Evolutionary conservation across 2,113 vertebrate genomes (phyloP).

Genomic region (Sylvietta virens): DNA sequence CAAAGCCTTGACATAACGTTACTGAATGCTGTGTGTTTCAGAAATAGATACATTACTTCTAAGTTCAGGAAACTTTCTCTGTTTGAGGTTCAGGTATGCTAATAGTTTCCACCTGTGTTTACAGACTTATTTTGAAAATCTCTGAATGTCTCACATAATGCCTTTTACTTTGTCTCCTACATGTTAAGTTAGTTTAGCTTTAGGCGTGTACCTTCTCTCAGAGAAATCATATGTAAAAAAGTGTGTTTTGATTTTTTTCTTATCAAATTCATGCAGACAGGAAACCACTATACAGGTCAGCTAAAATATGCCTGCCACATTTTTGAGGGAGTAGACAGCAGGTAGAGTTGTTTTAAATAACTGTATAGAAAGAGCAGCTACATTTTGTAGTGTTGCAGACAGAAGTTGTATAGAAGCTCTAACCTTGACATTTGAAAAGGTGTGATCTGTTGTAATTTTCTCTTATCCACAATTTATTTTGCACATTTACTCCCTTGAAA

Average conservation of each 20-base stretch:
- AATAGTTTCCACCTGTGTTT: not conserved
- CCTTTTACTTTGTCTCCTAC: not conserved
- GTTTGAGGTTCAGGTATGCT: not conserved
- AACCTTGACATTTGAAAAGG: not conserved
- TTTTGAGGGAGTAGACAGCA: not conserved
- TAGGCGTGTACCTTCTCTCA: not conserved
- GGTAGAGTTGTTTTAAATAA: not conserved
- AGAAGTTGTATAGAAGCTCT: not conserved
- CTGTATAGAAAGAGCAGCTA: not conserved
- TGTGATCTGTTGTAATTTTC: not conserved
- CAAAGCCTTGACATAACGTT: not conserved
- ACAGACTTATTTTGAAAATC: not conserved
- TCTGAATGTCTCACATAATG: not conserved
- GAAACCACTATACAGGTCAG: not conserved
- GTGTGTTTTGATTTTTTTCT: not conserved
- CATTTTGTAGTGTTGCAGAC: not conserved
- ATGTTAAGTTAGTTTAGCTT: not conserved
- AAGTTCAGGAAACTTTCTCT: not conserved
- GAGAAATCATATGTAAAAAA: not conserved
- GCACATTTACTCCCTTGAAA: not conserved
- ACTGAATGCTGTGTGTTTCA: not conserved
- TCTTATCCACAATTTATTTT: not conserved
- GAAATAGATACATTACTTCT: not conserved
- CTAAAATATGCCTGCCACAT: not conserved
- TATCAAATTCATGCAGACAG: not conserved